Evolutionary conservation across 2,113 vertebrate genomes (phyloP), one percentile per base, ranked within the genome.

Genomic region (Nothoprocta pentlandii): DNA sequence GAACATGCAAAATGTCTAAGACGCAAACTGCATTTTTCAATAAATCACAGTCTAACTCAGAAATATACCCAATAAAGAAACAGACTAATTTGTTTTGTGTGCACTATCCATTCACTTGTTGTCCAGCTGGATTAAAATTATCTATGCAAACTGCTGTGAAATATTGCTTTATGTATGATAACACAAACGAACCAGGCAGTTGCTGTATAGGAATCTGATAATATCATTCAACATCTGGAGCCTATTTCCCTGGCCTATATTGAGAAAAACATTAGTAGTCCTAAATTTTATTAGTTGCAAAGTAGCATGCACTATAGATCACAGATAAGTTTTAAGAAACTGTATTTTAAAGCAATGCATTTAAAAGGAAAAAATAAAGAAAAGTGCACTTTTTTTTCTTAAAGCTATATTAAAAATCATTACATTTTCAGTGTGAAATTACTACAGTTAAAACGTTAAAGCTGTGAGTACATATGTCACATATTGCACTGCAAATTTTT

Each of bases 391-490:
- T 86, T 74, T 71, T 67, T 49, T 49, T 26, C 82, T 69, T 80
- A 92, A 95, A 96, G 47, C 56, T 75, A 49, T 78, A 36, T 73
- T 92, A 77, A 87, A 95, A 96, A 94, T 95, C 62, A 85, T 85
- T 89, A 6, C 77, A 75, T 93, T 94, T 97, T 80, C 58, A 94
- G 42, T 28, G 2, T 96, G 95, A 88, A 89, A 92, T 90, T 79
- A 91, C 76, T 93, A 61, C 62, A 83, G 80, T 97, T 95, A 95
- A 92, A 97, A 91, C 92, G 84, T 89, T 93, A 91, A 90, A 78
- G 28, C n/a, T 66, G 66, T 1, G 53, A 69, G 46, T 94, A 85
- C 30, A 25, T 85, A 81, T 91, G 90, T 74, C 73, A 32, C 32
- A 71, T 93, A 92, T 97, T 95, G 89, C 63, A 85, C 82, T 76